Conservation (phyloP, 2,888 invertebrate species). For the Drosophila planitibia region DNA sequence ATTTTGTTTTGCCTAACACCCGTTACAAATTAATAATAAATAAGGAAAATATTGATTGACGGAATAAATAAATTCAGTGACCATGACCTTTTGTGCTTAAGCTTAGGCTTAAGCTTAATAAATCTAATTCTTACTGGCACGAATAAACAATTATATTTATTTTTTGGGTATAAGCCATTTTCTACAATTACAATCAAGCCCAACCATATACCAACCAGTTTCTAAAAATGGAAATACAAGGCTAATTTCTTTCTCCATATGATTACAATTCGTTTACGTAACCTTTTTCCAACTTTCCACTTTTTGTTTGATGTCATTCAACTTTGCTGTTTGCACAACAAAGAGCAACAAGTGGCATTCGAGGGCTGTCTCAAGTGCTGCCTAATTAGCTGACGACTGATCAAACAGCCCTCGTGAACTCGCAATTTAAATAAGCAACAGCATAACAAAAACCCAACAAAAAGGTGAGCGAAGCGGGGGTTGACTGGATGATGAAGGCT, state of each 20-base stretch:
- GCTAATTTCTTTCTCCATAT: not conserved
- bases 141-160: not conserved
- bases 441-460: conserved; percentile 21
- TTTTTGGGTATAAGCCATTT: not conserved
- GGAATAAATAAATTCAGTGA: not conserved
- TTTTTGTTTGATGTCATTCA: conserved; percentile 43
- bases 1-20: not conserved
- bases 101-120: not conserved
- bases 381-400: conserved; percentile 70
- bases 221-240: no score
- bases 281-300: not conserved
- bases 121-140: not conserved
- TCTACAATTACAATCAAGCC: not conserved
- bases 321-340: conserved; percentile 24
- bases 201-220: not conserved
- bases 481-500: not conserved
- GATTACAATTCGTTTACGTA: not conserved
- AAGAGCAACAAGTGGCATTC: conserved; percentile 43
- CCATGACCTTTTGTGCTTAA: not conserved
- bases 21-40: not conserved
- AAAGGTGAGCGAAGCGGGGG: conserved; percentile 13
- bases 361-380: conserved; percentile 53
- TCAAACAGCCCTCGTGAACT: conserved; percentile 63
- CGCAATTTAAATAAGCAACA: conserved; percentile 51
- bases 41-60: not conserved